These are phyloP conservation scores for Columba livia DNA, from an alignment of 2,113 vertebrate genomes.

Conservation along the genomic window DNA sequence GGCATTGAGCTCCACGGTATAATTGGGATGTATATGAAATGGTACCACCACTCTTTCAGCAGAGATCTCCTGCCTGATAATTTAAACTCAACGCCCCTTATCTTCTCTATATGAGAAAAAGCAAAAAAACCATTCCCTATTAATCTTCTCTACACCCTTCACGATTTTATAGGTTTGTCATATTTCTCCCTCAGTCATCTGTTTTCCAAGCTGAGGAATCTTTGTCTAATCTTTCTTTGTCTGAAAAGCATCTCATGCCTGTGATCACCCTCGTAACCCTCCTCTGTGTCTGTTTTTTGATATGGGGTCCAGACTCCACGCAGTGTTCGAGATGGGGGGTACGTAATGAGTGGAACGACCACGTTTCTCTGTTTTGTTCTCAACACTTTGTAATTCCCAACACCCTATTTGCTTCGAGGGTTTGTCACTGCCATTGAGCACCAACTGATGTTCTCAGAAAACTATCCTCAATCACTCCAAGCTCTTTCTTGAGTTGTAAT, in stretches of 20 bases:
- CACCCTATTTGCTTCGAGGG: conserved; percentile 38
- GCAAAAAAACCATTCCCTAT: conserved; percentile 28
- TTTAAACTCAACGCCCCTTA: conserved; percentile 49
- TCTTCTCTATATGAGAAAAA: conserved; percentile 30
- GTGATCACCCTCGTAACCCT: conserved; percentile 22
- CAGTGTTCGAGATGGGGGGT: conserved; percentile 22
- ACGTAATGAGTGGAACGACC: conserved; percentile 22
- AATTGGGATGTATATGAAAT: conserved; percentile 15
- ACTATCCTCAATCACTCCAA: conserved; percentile 26
- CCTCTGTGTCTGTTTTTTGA: conserved; percentile 10
- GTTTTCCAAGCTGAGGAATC: conserved; percentile 42
- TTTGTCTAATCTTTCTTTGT: conserved; percentile 51
- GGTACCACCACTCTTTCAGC: background rate
- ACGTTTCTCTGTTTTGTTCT: conserved; percentile 57
- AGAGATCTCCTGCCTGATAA: conserved; percentile 41
- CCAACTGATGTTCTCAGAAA: conserved; percentile 30
- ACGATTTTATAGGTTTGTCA: conserved; percentile 45
- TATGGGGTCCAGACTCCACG: conserved; percentile 30
- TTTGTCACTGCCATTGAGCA: conserved; percentile 18
- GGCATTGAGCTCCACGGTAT: background rate
- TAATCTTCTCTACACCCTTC: conserved; percentile 36
- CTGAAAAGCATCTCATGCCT: conserved; percentile 43
- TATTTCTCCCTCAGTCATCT: conserved; percentile 49
- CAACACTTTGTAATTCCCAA: conserved; percentile 27
- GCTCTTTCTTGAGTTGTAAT: conserved; percentile 12